Conservation (phyloP, 2,113 vertebrate species). For the Talpa occidentalis region DNA sequence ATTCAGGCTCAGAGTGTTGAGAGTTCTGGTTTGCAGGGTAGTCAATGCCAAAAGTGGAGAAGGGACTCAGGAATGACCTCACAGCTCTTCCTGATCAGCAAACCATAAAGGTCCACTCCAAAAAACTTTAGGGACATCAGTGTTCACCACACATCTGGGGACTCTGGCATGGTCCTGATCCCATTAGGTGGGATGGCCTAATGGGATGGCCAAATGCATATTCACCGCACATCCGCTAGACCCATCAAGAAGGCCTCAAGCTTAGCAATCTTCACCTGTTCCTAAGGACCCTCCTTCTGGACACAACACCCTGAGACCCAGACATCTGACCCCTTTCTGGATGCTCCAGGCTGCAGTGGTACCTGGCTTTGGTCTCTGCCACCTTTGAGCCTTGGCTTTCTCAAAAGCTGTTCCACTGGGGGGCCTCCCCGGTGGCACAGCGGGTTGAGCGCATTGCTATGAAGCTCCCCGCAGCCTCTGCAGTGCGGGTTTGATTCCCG, state of each 20-base stretch:
- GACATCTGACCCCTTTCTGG: neutral
- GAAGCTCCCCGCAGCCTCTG: no score
- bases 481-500: no score
- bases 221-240: neutral
- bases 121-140: neutral
- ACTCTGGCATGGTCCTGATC: neutral
- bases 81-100: neutral
- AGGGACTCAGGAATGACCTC: neutral
- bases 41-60: neutral
- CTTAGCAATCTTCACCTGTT: neutral
- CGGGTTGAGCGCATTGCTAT: no score
- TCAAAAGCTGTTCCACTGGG: neutral
- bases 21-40: neutral
- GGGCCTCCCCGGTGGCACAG: no score
- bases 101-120: fast-evolving
- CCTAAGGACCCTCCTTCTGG: neutral
- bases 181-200: neutral
- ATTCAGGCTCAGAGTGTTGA: neutral
- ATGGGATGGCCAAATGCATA: neutral
- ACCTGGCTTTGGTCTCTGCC: neutral
- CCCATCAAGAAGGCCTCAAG: neutral
- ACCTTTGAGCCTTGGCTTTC: neutral
- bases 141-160: neutral
- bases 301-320: neutral
- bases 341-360: neutral